Percentiles rank a stretch among this genome's conserved stretches.
Conservation (phyloP, 2,113 vertebrate species). For the Clinocottus analis region DNA sequence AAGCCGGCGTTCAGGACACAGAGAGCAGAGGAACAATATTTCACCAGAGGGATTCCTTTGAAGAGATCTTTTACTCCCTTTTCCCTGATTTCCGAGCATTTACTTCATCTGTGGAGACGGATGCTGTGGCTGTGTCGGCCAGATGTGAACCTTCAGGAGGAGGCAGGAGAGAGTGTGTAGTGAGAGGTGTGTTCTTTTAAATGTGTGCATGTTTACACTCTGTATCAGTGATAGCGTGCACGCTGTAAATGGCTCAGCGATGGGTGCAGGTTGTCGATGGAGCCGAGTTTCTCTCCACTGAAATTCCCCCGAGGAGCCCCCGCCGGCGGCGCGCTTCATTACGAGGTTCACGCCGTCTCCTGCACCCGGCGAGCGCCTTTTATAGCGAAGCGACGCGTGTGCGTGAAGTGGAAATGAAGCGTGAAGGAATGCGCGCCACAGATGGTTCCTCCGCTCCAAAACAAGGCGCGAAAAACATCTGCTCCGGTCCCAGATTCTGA, state of each 20-base stretch:
- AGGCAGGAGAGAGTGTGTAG: not conserved
- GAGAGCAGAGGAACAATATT: slow-evolving; percentile 72
- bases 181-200: not conserved
- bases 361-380: slow-evolving; percentile 9
- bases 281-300: not conserved
- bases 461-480: slow-evolving; percentile 50
- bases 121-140: slow-evolving; percentile 56
- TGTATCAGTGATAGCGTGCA: not conserved
- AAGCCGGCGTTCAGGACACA: slow-evolving; percentile 62
- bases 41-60: slow-evolving; percentile 64
- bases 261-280: not conserved
- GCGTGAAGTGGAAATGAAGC: slow-evolving; percentile 32
- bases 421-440: slow-evolving; percentile 48
- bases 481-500: slow-evolving; percentile 45
- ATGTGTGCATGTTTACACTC: not conserved
- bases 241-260: not conserved
- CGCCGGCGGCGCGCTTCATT: slow-evolving; percentile 11
- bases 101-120: slow-evolving; percentile 54
- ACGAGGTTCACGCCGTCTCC: slow-evolving; percentile 21
- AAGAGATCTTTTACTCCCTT: slow-evolving; percentile 37
- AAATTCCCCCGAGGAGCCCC: not conserved
- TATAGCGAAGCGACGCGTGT: not conserved
- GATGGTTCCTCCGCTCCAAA: slow-evolving; percentile 41
- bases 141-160: slow-evolving; percentile 58
- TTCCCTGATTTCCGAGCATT: slow-evolving; percentile 48